phyloP scores from a whole-genome alignment of 2,113 vertebrate species.

The Sarotherodon lohbergeri region DNA sequence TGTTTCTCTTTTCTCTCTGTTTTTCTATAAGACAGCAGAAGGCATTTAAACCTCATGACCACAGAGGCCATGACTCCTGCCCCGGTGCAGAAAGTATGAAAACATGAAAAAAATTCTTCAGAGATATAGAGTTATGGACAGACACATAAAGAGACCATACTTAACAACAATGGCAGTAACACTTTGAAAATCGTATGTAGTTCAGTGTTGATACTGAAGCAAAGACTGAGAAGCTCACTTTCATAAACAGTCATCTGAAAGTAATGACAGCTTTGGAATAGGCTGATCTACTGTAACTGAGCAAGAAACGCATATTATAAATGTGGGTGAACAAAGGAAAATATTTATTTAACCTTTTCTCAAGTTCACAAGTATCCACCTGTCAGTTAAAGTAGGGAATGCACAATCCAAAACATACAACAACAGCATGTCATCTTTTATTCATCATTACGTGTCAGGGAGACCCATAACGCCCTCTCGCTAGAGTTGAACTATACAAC shows the following conservation, averaged over 20 bases:
- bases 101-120: conserved; percentile 25
- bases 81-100: conserved; percentile 29
- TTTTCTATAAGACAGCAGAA: conserved; percentile 53
- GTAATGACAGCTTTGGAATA: neutral
- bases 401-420: neutral
- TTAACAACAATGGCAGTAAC: neutral
- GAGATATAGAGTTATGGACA: neutral
- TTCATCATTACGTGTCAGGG: neutral
- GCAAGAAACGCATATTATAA: neutral
- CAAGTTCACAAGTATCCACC: neutral
- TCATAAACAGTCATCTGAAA: neutral
- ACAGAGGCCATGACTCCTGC: conserved; percentile 1
- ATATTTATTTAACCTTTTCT: neutral
- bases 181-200: neutral
- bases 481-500: neutral
- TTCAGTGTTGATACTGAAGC: neutral
- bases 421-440: neutral
- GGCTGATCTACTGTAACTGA: neutral
- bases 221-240: neutral
- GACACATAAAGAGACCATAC: neutral
- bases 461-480: neutral
- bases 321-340: neutral
- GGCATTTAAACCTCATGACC: conserved; percentile 44
- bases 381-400: neutral
- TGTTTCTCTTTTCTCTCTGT: conserved; percentile 30